Base-by-base conservation (phyloP, 2,113 vertebrate species). In the Smithornis capensis region DNA sequence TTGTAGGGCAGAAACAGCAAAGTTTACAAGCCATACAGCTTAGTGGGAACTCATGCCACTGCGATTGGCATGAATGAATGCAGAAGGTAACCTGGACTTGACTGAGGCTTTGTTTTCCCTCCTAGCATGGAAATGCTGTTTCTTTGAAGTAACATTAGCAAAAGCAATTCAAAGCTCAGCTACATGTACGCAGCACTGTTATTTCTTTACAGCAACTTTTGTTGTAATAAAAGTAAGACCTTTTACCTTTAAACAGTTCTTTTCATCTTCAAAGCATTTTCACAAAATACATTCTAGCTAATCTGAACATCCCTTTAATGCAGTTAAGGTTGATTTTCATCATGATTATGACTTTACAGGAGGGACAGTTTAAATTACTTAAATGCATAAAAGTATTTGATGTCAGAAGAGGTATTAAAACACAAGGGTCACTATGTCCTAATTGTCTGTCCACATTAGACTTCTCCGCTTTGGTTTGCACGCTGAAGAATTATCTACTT, bases 211-310 rank as follows among this genome's bases (percentile, higher is more conserved):
- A 73, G 69, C 40, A 57, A 50, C 55, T 89, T 92, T 17, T 78
- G 55, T 55, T 82, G 44, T 40, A 89, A 69, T 24, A 52, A 70
- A 16, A 49, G 28, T 9, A 90, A 38, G 40, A 80, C 53, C 53
- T 93, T 92, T 83, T 69, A 86, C 91, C 80, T 67, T 75, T 38
- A 83, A 47, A 63, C 33, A 60, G 21, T 9, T 28, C 60, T 95
- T 96, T 96, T 96, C 59, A 91, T 88, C 91, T 97, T 94, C 95
- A 95, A 94, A 94, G 93, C 69, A 45, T 27, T 87, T 71, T 78
- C 70, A 63, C 27, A 62, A 87, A 92, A 92, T 6, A 70, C 33
- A 68, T 52, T 70, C 28, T n/a, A 56, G 40, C 29, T 90, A 85
- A 94, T 60, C 56, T 68, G 75, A 64, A 49, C 35, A 78, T 22